These are phyloP conservation scores for Drosophila nigricruria DNA, from an alignment of 2,888 invertebrate species.

Conservation along the genomic window DNA sequence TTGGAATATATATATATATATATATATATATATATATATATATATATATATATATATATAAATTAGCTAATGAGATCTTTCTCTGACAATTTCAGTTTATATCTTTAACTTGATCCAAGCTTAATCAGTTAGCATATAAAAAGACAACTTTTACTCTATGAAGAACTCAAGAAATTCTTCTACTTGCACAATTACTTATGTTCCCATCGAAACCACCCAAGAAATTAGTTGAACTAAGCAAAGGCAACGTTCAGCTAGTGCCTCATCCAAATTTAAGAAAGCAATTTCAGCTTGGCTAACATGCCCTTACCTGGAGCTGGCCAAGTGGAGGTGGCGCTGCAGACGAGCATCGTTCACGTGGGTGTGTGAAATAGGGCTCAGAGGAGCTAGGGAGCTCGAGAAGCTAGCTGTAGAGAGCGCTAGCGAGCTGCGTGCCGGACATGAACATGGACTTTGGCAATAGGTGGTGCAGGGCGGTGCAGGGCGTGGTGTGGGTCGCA, in stretches of 20 bases:
- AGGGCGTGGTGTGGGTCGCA: constrained; percentile 22
- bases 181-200: constrained; percentile 3
- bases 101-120: no score
- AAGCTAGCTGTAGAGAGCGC: background rate
- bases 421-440: constrained; percentile 40
- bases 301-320: background rate
- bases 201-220: constrained; percentile 21
- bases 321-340: constrained; percentile 44
- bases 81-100: background rate
- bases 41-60: background rate
- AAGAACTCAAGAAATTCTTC: background rate
- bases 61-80: background rate
- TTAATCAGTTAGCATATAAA: no score
- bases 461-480: background rate
- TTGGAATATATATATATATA: no score
- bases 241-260: constrained; percentile 1
- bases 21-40: no score
- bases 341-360: constrained; percentile 42
- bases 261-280: constrained; percentile 47
- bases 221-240: constrained; percentile 19
- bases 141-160: background rate
- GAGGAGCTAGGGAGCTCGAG: background rate
- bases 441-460: constrained; percentile 19
- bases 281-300: constrained; percentile 48
- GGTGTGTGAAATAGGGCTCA: constrained; percentile 77